phyloP scores from a whole-genome alignment of 2,888 invertebrate species.

The Drosophila fulvimacula region DNA sequence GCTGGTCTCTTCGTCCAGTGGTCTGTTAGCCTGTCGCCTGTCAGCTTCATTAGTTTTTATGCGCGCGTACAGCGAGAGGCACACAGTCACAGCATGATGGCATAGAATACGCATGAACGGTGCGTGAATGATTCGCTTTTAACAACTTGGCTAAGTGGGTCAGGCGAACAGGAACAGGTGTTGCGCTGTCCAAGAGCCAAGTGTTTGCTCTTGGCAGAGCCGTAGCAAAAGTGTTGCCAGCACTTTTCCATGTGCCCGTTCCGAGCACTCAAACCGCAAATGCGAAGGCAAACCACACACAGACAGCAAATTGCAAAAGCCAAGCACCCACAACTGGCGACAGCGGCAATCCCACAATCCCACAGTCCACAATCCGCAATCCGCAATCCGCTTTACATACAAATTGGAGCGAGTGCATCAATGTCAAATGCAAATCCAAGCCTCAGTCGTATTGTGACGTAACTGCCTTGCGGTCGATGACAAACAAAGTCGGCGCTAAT shows the following conservation, averaged over 20 bases:
- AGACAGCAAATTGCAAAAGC: slow-evolving; percentile 51
- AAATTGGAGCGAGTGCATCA: slow-evolving; percentile 79
- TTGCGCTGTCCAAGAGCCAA: slow-evolving; percentile 9
- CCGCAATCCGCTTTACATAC: slow-evolving; percentile 65
- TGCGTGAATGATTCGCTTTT: slow-evolving; percentile 68
- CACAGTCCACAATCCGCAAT: slow-evolving; percentile 11
- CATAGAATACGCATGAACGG: slow-evolving; percentile 32
- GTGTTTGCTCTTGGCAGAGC: background rate
- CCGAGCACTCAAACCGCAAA: slow-evolving; percentile 58
- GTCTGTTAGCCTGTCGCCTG: slow-evolving; percentile 47
- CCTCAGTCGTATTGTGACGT: slow-evolving; percentile 42
- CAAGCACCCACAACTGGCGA: slow-evolving; percentile 66
- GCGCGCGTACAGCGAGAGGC: slow-evolving; percentile 22
- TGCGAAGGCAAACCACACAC: slow-evolving; percentile 52
- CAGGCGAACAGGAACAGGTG: slow-evolving; percentile 76
- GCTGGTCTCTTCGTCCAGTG: slow-evolving; percentile 23
- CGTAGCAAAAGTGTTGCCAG: slow-evolving; percentile 29
- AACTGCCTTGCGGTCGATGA: slow-evolving; percentile 48
- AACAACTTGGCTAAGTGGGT: slow-evolving; percentile 63
- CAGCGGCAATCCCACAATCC: slow-evolving; percentile 42
- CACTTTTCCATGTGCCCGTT: slow-evolving; percentile 23
- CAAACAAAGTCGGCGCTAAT: slow-evolving; percentile 36
- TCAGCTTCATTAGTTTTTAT: slow-evolving; percentile 71
- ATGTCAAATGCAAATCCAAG: slow-evolving; percentile 68
- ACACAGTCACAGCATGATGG: slow-evolving; percentile 8